Evolutionary conservation across 2,888 invertebrate species (phyloP), one percentile per base, ranked within the genome.

Genomic region (Halictus ligatus): DNA sequence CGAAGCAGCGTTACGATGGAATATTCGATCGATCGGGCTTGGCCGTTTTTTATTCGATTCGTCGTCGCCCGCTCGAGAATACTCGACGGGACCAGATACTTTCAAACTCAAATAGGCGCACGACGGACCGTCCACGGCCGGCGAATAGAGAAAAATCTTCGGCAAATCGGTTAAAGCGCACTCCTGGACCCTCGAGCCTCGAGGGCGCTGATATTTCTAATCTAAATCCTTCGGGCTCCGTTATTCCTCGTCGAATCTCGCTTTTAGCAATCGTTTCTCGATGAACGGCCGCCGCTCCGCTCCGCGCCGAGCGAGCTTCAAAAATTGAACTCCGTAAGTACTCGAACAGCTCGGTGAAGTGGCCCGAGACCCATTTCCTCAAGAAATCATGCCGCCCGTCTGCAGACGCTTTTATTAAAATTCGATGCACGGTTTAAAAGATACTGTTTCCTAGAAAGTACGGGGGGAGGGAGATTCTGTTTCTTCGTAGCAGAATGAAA

Each of bases 151-250:
- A 43, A 43, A 69, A 69, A 69, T 35, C 35, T 40, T 40, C 67
- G 69, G 21, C 1, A 40, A 69, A 40, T 69, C 69, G 40, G 69
- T 69, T 21, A 21, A 69, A 40, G 40, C 69, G 40, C 69, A 35
- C 40, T 21, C 1, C 40, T 40, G 21, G 10, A 21, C 21, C 8
- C 69, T 40, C 40, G 29, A 64, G 25, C 8, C 29, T 29, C 64
- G 69, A 69, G 69, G 35, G 40, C 40, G 69, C 35, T 10, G 69
- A 69, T 69, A 69, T 69, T 69, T 40, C 69, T 69, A 69, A 69
- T 69, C 69, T 8, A 12, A 21, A 40, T 40, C 67, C 35, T 35
- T 69, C 67, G 67, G 15, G 29, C 21, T 69, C 67, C 35, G 35
- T 21, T 35, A 35, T 69, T 69, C 67, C 18, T 69, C 40, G 40